Percentiles rank a stretch among this genome's conserved stretches.
Evolutionary conservation across 2,888 invertebrate species (phyloP).

Genomic region (Coelogynopora nodosa): DNA sequence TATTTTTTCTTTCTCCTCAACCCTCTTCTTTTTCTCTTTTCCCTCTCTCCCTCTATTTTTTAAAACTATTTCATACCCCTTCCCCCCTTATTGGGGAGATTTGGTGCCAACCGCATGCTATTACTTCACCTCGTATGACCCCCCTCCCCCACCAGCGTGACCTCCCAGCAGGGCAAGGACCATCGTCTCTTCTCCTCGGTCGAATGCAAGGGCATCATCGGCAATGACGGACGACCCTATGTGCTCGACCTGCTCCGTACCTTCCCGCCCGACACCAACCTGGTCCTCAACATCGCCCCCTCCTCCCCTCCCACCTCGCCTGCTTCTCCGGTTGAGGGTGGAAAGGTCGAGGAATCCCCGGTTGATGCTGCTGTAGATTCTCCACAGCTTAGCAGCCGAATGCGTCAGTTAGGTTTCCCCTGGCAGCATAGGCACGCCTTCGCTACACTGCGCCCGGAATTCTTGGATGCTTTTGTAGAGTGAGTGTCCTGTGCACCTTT

Average conservation of each 20-base stretch:
- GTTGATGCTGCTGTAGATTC: constrained; percentile 70
- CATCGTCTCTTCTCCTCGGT: constrained; percentile 88
- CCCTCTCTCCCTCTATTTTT: too few species aligned
- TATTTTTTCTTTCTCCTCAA: too few species aligned
- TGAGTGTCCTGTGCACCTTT: neutral
- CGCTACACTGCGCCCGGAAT: constrained; percentile 87
- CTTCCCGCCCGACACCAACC: constrained; percentile 97
- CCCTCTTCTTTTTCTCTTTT: too few species aligned
- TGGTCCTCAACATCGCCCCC: constrained; percentile 70
- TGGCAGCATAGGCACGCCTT: constrained; percentile 90
- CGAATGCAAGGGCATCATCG: constrained; percentile 97
- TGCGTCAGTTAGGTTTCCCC: constrained; percentile 68
- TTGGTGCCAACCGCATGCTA: too few species aligned
- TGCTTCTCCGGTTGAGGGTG: constrained; percentile 67
- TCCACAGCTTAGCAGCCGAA: neutral
- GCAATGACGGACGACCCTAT: constrained; percentile 94
- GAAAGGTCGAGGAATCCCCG: too few species aligned
- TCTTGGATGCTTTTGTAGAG: constrained; percentile 78
- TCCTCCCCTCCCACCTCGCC: neutral
- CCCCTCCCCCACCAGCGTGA: neutral
- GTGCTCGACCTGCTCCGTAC: constrained; percentile 90
- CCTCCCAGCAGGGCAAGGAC: constrained; percentile 63
- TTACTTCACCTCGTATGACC: too few species aligned
- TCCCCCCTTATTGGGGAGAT: too few species aligned
- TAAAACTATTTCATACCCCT: too few species aligned